Percentiles rank a stretch among this genome's conserved stretches.
phyloP scores from a whole-genome alignment of 2,797 vertebrate genomes.

The Poecilia picta region DNA sequence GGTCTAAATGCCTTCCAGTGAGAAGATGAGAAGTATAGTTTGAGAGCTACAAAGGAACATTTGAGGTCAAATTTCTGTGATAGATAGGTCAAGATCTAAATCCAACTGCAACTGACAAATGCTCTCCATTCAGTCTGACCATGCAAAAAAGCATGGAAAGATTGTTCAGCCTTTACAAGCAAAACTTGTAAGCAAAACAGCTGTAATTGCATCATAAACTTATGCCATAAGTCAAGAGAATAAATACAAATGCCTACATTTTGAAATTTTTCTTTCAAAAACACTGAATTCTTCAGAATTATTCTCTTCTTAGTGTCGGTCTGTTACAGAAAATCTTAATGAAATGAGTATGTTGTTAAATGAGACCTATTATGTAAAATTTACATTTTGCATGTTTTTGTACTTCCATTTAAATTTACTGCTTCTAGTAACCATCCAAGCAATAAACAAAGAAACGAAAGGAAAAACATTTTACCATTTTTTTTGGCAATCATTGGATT shows the following conservation, averaged over 20 bases:
- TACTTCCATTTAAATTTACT: no score
- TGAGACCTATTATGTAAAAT: no score
- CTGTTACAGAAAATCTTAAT: not conserved
- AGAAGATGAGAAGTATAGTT: not conserved
- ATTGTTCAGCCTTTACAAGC: not conserved
- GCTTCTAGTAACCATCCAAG: no score
- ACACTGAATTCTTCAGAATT: not conserved
- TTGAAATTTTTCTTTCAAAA: not conserved
- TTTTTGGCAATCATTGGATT: no score
- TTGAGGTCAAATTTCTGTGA: not conserved
- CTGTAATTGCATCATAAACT: not conserved
- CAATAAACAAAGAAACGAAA: no score
- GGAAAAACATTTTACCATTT: no score
- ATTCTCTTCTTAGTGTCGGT: not conserved
- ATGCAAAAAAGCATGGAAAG: not conserved
- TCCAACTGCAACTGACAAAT: not conserved
- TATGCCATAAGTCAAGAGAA: not conserved
- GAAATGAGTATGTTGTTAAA: not conserved
- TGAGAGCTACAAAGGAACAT: not conserved
- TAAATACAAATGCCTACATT: not conserved
- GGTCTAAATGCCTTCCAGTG: not conserved
- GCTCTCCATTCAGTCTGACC: not conserved
- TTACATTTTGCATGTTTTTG: no score
- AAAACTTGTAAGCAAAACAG: not conserved
- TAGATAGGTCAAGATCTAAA: not conserved